These are phyloP conservation scores for Hedya salicella DNA, from an alignment of 2,888 invertebrate species.

Conservation along the genomic window DNA sequence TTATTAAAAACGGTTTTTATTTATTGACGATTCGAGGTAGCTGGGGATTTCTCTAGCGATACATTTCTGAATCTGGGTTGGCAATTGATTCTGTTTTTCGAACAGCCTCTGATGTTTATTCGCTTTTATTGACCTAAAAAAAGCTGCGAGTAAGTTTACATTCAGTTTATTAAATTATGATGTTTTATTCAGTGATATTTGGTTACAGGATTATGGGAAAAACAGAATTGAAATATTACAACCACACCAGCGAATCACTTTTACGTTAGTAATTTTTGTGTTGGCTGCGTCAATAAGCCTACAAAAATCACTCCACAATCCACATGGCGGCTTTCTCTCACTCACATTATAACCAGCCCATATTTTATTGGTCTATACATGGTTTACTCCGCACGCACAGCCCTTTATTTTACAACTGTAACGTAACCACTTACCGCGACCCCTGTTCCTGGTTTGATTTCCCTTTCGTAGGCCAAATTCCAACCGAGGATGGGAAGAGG, in stretches of 20 bases:
- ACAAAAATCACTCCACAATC: constrained; percentile 45
- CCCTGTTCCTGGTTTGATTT: constrained; percentile 39
- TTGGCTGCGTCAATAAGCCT: constrained; percentile 45
- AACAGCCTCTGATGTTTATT: constrained; percentile 19
- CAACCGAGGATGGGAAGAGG: constrained; percentile 33
- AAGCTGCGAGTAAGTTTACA: constrained; percentile 15
- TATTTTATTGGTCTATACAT: constrained; percentile 54
- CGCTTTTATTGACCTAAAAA: constrained; percentile 12
- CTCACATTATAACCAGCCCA: constrained; percentile 57
- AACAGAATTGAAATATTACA: neutral
- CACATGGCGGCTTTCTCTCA: constrained; percentile 51
- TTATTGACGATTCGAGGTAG: constrained; percentile 74
- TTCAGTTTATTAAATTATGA: neutral
- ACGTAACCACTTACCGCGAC: constrained; percentile 53
- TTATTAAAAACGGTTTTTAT: constrained; percentile 82
- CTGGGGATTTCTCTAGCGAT: constrained; percentile 62
- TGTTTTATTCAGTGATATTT: neutral
- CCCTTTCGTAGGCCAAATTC: constrained; percentile 7
- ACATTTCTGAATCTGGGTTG: constrained; percentile 50
- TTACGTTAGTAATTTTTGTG: too few species aligned
- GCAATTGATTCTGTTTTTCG: constrained; percentile 46
- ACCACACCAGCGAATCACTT: too few species aligned
- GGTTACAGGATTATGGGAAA: neutral
- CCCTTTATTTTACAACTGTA: constrained; percentile 52
- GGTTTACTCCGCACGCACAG: constrained; percentile 55